A percentile compares a stretch with the other conserved stretches of the same genome.
These are phyloP conservation scores for Chaetura pelagica DNA, from an alignment of 2,113 vertebrate genomes.

Conservation along the genomic window DNA sequence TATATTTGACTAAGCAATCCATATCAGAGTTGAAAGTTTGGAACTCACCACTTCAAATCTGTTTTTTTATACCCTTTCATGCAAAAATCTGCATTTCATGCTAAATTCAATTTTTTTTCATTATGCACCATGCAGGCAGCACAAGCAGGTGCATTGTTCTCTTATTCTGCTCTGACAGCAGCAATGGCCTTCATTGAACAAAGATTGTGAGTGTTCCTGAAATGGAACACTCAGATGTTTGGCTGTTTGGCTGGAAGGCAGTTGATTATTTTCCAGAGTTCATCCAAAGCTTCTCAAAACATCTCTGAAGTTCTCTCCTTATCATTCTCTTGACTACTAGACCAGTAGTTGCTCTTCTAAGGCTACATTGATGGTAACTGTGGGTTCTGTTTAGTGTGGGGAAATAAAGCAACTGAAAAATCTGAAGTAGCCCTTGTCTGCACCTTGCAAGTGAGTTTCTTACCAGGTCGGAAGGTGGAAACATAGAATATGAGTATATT, in stretches of 20 bases:
- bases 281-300: neutral
- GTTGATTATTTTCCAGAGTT: neutral
- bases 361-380: neutral
- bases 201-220: neutral
- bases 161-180: neutral
- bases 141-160: neutral
- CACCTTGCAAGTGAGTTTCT: neutral
- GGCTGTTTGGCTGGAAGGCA: neutral
- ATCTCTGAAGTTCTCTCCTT: neutral
- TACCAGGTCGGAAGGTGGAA: neutral
- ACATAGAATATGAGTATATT: neutral
- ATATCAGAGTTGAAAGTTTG: neutral
- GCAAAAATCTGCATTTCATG: neutral
- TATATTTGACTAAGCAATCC: neutral
- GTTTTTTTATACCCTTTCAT: neutral
- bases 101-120: neutral
- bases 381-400: neutral
- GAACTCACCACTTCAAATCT: neutral
- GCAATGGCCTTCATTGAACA: neutral
- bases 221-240: neutral
- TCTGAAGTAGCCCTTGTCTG: neutral
- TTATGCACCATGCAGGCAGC: neutral
- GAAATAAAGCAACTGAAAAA: neutral
- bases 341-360: neutral
- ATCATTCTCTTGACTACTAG: neutral